Evolutionary conservation across 2,113 vertebrate species (phyloP).

Genomic region (Eretmochelys imbricata): DNA sequence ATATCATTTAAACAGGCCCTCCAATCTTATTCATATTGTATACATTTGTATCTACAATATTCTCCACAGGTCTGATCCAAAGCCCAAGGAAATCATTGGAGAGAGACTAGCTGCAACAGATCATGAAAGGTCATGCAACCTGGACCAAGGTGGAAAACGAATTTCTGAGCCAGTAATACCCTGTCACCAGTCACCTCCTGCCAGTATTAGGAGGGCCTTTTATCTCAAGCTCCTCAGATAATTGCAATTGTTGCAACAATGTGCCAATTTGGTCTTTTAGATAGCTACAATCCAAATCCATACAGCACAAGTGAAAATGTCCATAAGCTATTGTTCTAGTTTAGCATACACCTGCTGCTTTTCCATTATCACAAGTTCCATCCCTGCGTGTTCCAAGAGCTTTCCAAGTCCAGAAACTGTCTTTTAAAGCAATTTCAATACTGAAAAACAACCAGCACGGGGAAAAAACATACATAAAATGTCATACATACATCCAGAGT

Average conservation of each 20-base stretch:
- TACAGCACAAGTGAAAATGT: background rate
- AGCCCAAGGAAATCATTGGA: background rate
- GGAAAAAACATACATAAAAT: background rate
- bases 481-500: rapidly evolving
- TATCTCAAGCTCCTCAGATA: background rate
- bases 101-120: background rate
- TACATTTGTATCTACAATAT: background rate
- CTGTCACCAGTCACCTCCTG: background rate
- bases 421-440: background rate
- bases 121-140: background rate
- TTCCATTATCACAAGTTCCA: background rate
- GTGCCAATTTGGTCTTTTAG: background rate
- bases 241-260: background rate
- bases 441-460: background rate
- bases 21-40: rapidly evolving
- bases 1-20: background rate
- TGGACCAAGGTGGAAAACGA: background rate
- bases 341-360: background rate
- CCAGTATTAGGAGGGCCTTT: background rate
- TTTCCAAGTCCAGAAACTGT: background rate
- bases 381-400: background rate
- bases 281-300: background rate
- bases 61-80: background rate
- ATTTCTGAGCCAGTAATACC: background rate
- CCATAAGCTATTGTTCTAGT: background rate